Conservation (phyloP, 1,140 invertebrate species). For the Notospermus geniculatus region DNA sequence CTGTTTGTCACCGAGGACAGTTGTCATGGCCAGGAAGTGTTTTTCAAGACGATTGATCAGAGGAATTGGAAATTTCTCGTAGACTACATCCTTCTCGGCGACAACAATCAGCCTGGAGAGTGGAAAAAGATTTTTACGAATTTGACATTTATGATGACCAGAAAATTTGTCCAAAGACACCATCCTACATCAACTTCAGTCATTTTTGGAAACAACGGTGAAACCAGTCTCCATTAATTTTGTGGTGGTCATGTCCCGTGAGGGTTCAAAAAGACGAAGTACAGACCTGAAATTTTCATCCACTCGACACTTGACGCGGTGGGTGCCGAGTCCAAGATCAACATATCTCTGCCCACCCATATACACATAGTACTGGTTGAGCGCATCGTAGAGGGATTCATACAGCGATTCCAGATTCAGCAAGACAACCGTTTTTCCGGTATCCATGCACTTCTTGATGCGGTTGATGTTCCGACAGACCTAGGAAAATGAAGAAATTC, state of each 20-base stretch:
- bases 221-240: too few relatives aligned
- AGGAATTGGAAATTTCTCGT: conserved; percentile 49
- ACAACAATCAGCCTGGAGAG: conserved; percentile 43
- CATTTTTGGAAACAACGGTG: too few relatives aligned
- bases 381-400: conserved; percentile 51
- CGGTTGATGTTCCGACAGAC: conserved; percentile 52
- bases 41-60: conserved; percentile 51
- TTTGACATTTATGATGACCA: too few relatives aligned
- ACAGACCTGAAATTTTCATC: conserved; percentile 44
- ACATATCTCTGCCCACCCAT: conserved; percentile 48
- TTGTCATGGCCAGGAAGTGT: conserved; percentile 41
- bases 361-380: conserved; percentile 51
- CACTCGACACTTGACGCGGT: conserved; percentile 50
- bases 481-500: conserved; percentile 23
- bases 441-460: conserved; percentile 54
- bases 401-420: conserved; percentile 51
- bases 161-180: too few relatives aligned
- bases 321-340: conserved; percentile 50
- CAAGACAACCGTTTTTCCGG: conserved; percentile 46
- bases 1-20: conserved; percentile 35
- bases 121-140: too few relatives aligned
- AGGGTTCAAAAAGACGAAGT: too few relatives aligned
- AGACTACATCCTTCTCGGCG: conserved; percentile 47
- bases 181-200: too few relatives aligned
- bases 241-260: too few relatives aligned